Evolutionary conservation across 2,888 invertebrate species (phyloP).

Genomic region (Drosophila recens): DNA sequence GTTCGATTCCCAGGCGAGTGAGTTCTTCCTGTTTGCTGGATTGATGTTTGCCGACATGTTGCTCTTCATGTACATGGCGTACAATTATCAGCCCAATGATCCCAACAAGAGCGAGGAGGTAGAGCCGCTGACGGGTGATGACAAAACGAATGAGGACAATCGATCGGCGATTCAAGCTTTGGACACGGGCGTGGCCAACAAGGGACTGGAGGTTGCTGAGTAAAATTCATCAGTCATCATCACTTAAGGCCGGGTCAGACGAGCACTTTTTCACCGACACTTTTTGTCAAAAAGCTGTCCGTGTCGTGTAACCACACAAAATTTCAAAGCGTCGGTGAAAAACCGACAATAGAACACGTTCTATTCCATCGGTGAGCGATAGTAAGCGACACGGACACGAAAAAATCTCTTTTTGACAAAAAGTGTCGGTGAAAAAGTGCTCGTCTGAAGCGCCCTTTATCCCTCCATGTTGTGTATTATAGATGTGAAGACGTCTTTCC

Average conservation of each 20-base stretch:
- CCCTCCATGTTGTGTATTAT: conserved; percentile 45
- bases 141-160: not conserved
- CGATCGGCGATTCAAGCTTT: conserved; percentile 35
- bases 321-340: too few species aligned
- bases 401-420: too few species aligned
- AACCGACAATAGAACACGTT: too few species aligned
- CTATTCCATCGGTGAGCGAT: too few species aligned
- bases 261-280: too few species aligned
- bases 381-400: too few species aligned
- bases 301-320: too few species aligned
- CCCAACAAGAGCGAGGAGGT: conserved; percentile 60
- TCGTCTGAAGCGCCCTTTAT: too few species aligned
- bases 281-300: too few species aligned
- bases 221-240: conserved; percentile 39
- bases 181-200: conserved; percentile 71
- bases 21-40: conserved; percentile 95
- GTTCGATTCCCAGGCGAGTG: conserved; percentile 92
- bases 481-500: conserved; percentile 13
- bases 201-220: conserved; percentile 62
- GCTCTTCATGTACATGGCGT: conserved; percentile 92
- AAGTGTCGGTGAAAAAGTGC: too few species aligned
- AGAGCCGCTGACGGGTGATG: conserved; percentile 56
- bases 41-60: conserved; percentile 94
- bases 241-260: too few species aligned
- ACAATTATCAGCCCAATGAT: conserved; percentile 88